phyloP scores from a whole-genome alignment of 2,113 vertebrate genomes.

The Percopsis transmontana region DNA sequence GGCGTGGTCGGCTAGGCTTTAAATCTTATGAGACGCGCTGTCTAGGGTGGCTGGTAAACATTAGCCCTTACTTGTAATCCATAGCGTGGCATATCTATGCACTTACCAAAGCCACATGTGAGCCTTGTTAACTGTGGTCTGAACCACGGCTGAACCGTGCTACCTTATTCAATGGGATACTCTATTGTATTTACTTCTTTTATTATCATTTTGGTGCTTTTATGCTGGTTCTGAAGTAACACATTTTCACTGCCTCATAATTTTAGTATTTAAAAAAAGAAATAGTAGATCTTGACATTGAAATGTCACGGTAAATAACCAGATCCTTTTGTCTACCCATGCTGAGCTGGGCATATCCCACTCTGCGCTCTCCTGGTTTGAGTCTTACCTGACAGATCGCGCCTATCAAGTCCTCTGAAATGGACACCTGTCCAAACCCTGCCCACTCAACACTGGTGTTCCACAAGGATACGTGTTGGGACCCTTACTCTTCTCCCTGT shows the following conservation, averaged over 20 bases:
- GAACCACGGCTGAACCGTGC: constrained; percentile 78
- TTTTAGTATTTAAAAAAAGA: constrained; percentile 58
- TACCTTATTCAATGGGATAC: constrained; percentile 85
- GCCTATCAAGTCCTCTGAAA: too few species aligned
- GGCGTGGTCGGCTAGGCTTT: constrained; percentile 62
- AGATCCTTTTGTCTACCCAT: too few species aligned
- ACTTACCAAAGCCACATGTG: constrained; percentile 77
- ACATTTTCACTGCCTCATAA: constrained; percentile 75
- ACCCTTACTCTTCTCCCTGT: too few species aligned
- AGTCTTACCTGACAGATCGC: too few species aligned
- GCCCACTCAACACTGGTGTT: too few species aligned
- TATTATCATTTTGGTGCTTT: constrained; percentile 85
- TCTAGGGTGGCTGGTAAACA: constrained; percentile 54
- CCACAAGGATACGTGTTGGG: too few species aligned
- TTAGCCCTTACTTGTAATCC: constrained; percentile 78
- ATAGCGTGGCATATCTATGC: constrained; percentile 76
- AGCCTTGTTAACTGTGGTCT: constrained; percentile 85
- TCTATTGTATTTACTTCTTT: constrained; percentile 83
- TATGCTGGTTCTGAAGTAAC: constrained; percentile 87
- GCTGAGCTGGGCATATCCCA: too few species aligned
- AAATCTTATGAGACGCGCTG: constrained; percentile 71
- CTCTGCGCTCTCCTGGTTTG: too few species aligned
- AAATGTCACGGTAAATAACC: too few species aligned
- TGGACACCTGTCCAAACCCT: too few species aligned
- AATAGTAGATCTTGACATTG: not conserved